Evolutionary conservation across 2,888 invertebrate species (phyloP).

Genomic region (Phortica okadai): DNA sequence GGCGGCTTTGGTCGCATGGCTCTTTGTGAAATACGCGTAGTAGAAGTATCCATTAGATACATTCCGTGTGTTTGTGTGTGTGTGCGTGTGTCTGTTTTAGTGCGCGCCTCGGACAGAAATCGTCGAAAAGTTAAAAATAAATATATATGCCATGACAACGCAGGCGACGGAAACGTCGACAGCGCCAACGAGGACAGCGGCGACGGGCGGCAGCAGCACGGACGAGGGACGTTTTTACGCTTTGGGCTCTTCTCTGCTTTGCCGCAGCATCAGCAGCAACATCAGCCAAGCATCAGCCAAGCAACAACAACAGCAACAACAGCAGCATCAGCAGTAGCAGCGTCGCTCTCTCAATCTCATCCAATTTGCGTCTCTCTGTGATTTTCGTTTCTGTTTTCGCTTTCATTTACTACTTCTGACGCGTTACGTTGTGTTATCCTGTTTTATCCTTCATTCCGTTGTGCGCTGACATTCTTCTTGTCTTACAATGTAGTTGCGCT

Average conservation of each 20-base stretch:
- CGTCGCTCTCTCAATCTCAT: slow-evolving; percentile 5
- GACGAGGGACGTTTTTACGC: slow-evolving; percentile 7
- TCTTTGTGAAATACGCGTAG: not conserved
- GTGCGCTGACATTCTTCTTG: slow-evolving; percentile 27
- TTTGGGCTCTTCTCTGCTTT: slow-evolving; percentile 1
- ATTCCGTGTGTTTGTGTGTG: slow-evolving; percentile 34
- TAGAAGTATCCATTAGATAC: slow-evolving; percentile 26
- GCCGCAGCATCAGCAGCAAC: slow-evolving; percentile 1
- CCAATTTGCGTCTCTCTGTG: not conserved
- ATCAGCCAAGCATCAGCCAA: not conserved
- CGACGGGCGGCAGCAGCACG: slow-evolving; percentile 18
- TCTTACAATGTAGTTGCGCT: not conserved
- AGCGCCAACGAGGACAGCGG: slow-evolving; percentile 9
- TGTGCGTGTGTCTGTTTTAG: slow-evolving; percentile 29
- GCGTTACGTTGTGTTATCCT: not conserved
- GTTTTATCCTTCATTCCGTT: slow-evolving; percentile 28
- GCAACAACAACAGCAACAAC: not conserved
- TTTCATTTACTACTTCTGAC: slow-evolving; percentile 24
- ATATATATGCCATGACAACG: slow-evolving; percentile 59
- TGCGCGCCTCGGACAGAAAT: slow-evolving; percentile 57
- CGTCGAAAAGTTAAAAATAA: slow-evolving; percentile 68
- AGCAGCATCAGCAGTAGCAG: not conserved
- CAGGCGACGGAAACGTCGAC: not conserved
- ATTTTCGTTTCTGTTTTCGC: slow-evolving; percentile 20
- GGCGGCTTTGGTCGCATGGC: not conserved